These are phyloP conservation scores for Nephrotoma appendiculata DNA, from an alignment of 2,888 invertebrate genomes.

Conservation along the genomic window DNA sequence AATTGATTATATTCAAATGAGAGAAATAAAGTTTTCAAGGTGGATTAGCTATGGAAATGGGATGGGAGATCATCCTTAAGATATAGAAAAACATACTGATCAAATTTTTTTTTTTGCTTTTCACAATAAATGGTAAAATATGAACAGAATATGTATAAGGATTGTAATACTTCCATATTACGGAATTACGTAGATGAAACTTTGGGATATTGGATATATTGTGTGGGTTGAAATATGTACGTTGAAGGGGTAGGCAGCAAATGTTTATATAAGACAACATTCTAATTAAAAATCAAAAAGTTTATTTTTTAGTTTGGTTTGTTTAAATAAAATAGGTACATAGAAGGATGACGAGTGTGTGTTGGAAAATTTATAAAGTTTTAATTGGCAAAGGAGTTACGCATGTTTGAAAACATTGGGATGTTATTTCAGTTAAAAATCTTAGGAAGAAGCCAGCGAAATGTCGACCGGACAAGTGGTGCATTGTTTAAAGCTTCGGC, in stretches of 20 bases:
- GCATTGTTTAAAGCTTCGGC: too few species aligned
- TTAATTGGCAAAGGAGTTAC: background rate
- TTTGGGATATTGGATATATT: background rate
- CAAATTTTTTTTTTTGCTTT: background rate
- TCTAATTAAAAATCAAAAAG: background rate
- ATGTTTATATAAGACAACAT: background rate
- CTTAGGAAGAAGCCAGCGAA: too few species aligned
- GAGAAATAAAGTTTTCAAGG: background rate
- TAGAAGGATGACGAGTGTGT: background rate
- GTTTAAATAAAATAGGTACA: background rate
- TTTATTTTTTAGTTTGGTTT: background rate
- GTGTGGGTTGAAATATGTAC: background rate
- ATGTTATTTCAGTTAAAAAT: background rate
- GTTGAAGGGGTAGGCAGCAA: too few species aligned
- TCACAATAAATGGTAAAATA: background rate
- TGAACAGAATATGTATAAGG: background rate
- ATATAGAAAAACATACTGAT: background rate
- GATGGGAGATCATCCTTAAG: background rate
- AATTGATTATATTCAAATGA: background rate
- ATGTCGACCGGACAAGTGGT: too few species aligned
- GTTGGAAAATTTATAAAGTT: background rate
- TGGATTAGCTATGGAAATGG: background rate
- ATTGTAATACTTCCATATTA: background rate
- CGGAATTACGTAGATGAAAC: background rate
- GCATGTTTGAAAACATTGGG: background rate